Evolutionary conservation across 1,140 invertebrate genomes (phyloP), one percentile per base, ranked within the genome.

Genomic region (Papilio polytes): DNA sequence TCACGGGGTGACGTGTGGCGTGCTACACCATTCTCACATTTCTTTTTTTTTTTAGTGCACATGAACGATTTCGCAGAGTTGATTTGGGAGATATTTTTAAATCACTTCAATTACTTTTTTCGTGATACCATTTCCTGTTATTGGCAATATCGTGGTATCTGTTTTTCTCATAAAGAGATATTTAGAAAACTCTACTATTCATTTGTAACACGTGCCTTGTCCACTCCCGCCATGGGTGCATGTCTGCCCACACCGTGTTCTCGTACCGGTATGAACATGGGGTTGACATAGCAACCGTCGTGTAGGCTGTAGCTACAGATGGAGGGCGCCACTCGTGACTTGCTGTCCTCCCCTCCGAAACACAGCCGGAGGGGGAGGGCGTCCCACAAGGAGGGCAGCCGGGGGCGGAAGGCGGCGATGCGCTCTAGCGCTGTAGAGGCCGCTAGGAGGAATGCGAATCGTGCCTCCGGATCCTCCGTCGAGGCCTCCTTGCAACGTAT

Each of bases 271-370:
- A 89, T 90, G 80, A 87, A 85, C 83, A 78, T 46, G 56, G 92
- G 87, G 87, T 91, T 89, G 86, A 86, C 89, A 88, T 92, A 92
- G 85, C 87, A 92, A 46, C 87, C 86, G 76, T 86, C 88, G 86
- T 88, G 82, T 82, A 86, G 77, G 86, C 81, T 86, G 88, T 91
- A 84, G 82, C 78, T 87, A 59, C 87, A 86, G 76, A 87, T 87
- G 15, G 91, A 93, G 18, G 92, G 91, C 26, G 91, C 87, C 77
- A 92, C 91, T 76, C 87, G 86, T 76, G 83, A 83, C 63, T 87
- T 85, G 77, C 82, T 83, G 82, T 86, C 86, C 79, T 89, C 87
- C 63, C 80, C 74, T 81, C 88, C 85, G 87, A 90, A 88, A 87
- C 91, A 91, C 15, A 76, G 82, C 31, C 77, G 74, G 83, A 87